These are phyloP conservation scores for Octodon degus DNA, from an alignment of 2,113 vertebrate species.

Conservation along the genomic window DNA sequence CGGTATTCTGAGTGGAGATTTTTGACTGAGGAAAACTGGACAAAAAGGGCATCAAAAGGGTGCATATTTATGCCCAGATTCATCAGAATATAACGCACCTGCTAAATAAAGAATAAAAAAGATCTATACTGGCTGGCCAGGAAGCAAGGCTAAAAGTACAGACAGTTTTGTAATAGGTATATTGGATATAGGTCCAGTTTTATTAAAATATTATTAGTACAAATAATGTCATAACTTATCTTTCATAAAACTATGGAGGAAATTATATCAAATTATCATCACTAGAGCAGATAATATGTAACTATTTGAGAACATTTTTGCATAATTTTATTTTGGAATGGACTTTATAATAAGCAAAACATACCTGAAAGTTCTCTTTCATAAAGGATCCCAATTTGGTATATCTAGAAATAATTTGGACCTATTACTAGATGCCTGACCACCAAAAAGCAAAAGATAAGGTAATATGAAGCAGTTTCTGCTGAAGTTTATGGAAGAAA, in stretches of 20 bases:
- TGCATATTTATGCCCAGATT: background rate
- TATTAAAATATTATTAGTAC: constrained; percentile 55
- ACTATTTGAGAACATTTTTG: background rate
- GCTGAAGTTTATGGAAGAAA: background rate
- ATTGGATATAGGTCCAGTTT: background rate
- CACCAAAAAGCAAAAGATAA: background rate
- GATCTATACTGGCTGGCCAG: background rate
- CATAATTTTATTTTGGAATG: constrained; percentile 14
- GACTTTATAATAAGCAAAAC: constrained; percentile 4
- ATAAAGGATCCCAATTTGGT: background rate
- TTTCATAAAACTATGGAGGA: constrained; percentile 3
- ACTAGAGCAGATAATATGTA: background rate
- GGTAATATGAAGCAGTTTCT: constrained; percentile 19
- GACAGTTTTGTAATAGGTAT: background rate
- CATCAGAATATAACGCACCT: background rate
- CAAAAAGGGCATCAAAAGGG: background rate
- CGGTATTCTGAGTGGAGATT: background rate
- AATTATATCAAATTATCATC: background rate
- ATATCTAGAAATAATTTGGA: constrained; percentile 5
- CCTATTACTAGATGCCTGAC: background rate
- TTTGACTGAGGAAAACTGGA: background rate
- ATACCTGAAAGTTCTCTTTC: background rate
- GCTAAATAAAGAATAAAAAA: background rate
- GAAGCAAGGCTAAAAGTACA: constrained; percentile 18
- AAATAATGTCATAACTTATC: background rate